Conservation (phyloP, 2,797 vertebrate genomes). For the Thunnus albacares region DNA sequence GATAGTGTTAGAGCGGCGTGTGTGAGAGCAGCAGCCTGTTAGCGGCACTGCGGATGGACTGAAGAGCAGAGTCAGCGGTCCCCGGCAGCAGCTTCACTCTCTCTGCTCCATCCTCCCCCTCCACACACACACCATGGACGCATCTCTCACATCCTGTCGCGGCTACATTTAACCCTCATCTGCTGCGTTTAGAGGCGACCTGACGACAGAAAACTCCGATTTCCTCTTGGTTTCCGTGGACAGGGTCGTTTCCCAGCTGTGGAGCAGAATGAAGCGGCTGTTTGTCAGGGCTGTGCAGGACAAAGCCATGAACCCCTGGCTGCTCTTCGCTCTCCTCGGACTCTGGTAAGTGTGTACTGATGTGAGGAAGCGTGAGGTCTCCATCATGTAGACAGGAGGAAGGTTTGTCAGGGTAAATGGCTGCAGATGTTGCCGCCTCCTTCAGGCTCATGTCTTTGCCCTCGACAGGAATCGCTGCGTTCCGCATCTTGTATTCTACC, state of each 20-base stretch:
- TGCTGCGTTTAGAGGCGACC: slow-evolving; percentile 20
- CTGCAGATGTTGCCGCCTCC: slow-evolving; percentile 29
- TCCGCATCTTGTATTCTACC: background rate
- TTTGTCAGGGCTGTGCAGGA: slow-evolving; percentile 44
- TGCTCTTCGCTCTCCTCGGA: slow-evolving; percentile 79
- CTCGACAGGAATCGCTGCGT: background rate
- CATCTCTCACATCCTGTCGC: slow-evolving; percentile 15
- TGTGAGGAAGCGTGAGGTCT: background rate
- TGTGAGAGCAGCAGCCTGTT: slow-evolving; percentile 26
- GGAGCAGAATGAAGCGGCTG: slow-evolving; percentile 40
- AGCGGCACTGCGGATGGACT: slow-evolving; percentile 65
- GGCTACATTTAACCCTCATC: slow-evolving; percentile 28
- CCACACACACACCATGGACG: slow-evolving; percentile 32
- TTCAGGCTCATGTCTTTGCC: background rate
- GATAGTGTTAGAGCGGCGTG: slow-evolving; percentile 9
- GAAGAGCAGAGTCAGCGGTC: slow-evolving; percentile 57
- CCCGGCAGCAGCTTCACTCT: background rate
- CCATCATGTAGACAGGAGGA: slow-evolving; percentile 1
- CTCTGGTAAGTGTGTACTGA: slow-evolving; percentile 77
- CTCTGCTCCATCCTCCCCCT: slow-evolving; percentile 26
- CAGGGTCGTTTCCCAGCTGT: background rate
- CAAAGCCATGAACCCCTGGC: slow-evolving; percentile 74
- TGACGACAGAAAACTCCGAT: background rate
- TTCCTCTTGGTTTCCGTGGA: background rate
- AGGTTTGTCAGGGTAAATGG: background rate